Base-by-base conservation (phyloP, 2,888 invertebrate species). In the Elmis aenea region DNA sequence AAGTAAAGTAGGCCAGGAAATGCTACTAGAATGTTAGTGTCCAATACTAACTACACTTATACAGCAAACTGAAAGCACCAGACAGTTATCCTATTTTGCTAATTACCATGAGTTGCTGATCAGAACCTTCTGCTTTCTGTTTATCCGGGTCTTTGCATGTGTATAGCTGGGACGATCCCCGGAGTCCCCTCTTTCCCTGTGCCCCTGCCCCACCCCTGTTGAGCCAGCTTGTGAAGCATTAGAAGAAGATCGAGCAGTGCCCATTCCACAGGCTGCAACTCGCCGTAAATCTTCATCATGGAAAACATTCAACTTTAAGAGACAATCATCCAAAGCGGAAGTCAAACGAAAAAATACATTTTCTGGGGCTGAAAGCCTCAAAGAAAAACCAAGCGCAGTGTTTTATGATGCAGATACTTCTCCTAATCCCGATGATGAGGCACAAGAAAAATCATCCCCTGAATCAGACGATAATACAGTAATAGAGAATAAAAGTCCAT, bases 251-350 rank as follows among this genome's bases (percentile, higher is more conserved):
- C 51, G 47, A 37, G 38, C 42, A 26, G 52, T 59, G 5, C 61
- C 64, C 2, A 63, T 66, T 35, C 61, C 64, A 2, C 55, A 59
- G 13, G 56, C 62, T 44, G 66, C 71, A 45, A 62, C 64, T 32
- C 67, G 81, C 43, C 74, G 82, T 51, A 80, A 81, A 55, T 66
- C 68, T 13, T 81, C 82, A 16, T 75, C 79, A 48, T 85, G 86
- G 84, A 85, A 84, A 67, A 77, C 78, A 42, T 85, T 86, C 71
- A 85, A 81, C 65, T 72, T 88, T 41, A 88, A 88, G 67, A 79
- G 86, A 53, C 86, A 87, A 68, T 74, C 88, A 53, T 85, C 85
- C 45, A 83, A 77, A 68, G 87, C 86, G 50, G 85, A 85, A 62
- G 71, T 82, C 55, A 85, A 82, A 64, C 69, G 83, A 42, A 83